Percentiles rank a stretch among this genome's conserved stretches.
phyloP scores from a whole-genome alignment of 2,797 vertebrate genomes.

The Gallinago solitaria region DNA sequence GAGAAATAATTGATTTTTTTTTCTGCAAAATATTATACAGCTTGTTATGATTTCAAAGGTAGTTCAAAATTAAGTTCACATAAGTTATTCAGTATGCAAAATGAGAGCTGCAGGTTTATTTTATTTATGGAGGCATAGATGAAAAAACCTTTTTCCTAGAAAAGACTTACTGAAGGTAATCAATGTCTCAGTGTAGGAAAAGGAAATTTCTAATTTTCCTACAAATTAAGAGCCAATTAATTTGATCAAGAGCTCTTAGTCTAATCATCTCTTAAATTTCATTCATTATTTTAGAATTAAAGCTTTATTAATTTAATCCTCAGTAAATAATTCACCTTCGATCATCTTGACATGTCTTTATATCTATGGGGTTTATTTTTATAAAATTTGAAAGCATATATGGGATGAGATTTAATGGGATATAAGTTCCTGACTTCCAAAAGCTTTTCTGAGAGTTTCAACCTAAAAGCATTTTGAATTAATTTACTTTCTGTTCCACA shows the following conservation, averaged over 20 bases:
- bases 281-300: not conserved
- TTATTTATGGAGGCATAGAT: not conserved
- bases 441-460: not conserved
- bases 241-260: not conserved
- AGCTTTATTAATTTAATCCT: not conserved
- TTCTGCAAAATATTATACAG: not conserved
- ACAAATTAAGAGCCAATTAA: not conserved
- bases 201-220: not conserved
- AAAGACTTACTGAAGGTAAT: not conserved
- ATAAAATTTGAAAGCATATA: not conserved
- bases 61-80: not conserved
- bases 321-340: not conserved
- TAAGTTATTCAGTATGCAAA: not conserved
- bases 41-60: not conserved
- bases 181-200: not conserved
- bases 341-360: not conserved
- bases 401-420: not conserved
- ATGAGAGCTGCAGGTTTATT: not conserved
- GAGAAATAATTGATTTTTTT: not conserved
- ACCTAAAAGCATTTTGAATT: not conserved
- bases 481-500: not conserved
- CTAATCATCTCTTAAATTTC: not conserved
- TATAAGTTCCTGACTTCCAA: not conserved
- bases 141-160: not conserved
- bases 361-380: not conserved